Evolutionary conservation across 1,140 invertebrate genomes (phyloP).

Genomic region (Drosophila rufa): DNA sequence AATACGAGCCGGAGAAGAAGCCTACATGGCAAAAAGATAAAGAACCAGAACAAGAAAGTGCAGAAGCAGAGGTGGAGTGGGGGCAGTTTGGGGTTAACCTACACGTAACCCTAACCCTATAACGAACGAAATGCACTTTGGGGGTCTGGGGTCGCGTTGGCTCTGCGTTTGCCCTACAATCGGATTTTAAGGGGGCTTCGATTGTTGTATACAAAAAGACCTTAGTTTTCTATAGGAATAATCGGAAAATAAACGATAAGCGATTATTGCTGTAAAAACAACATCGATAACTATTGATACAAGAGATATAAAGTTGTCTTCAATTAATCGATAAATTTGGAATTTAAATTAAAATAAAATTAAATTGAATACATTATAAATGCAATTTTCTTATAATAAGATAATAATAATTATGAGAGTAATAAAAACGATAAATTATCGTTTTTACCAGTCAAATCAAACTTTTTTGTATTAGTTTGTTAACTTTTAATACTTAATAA

Average conservation of each 20-base stretch:
- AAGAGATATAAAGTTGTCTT: not conserved
- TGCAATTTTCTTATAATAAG: too few species aligned
- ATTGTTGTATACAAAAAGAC: not conserved
- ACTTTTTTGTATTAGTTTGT: too few species aligned
- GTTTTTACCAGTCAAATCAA: too few species aligned
- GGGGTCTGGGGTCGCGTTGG: constrained; percentile 42
- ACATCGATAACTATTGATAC: not conserved
- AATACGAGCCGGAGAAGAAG: constrained; percentile 17
- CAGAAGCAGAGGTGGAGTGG: not conserved
- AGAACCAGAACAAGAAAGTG: constrained; percentile 13
- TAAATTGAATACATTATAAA: too few species aligned
- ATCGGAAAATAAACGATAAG: not conserved
- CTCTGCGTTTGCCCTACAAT: constrained; percentile 26
- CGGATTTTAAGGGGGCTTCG: not conserved
- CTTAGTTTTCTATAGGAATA: not conserved
- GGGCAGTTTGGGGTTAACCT: constrained; percentile 9
- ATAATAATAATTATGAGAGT: too few species aligned
- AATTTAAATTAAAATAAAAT: too few species aligned
- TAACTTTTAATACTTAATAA: too few species aligned
- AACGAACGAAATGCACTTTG: constrained; percentile 58
- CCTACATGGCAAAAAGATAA: constrained; percentile 49
- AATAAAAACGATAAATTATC: too few species aligned
- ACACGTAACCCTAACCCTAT: constrained; percentile 27
- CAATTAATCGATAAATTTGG: too few species aligned
- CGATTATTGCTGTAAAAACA: too few species aligned